Conservation (phyloP, 2,113 vertebrate species). For the Callithrix jacchus region DNA sequence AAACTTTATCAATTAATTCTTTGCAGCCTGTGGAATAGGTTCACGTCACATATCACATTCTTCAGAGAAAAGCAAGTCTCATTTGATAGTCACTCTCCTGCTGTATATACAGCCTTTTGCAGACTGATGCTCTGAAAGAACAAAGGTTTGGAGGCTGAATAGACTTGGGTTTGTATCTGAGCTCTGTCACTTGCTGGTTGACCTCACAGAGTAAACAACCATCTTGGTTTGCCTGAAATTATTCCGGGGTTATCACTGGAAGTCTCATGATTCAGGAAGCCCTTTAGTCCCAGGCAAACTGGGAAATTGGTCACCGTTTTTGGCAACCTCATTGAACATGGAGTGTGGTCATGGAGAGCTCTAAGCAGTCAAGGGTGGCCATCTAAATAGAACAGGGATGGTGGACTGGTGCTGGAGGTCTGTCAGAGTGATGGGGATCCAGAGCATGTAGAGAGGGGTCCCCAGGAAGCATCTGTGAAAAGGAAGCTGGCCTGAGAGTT, state of each 20-base stretch:
- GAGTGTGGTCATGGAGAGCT: background rate
- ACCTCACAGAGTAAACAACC: background rate
- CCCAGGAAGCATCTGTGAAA: background rate
- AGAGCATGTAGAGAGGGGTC: background rate
- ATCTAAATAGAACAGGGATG: background rate
- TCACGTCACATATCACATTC: conserved; percentile 56
- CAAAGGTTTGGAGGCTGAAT: background rate
- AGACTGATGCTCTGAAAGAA: background rate
- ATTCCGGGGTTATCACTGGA: background rate
- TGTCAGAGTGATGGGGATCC: background rate
- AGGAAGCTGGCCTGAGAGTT: background rate
- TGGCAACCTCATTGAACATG: background rate
- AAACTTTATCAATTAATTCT: conserved; percentile 84
- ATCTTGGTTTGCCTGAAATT: background rate
- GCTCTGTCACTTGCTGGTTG: background rate
- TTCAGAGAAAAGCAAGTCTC: conserved; percentile 35
- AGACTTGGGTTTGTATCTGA: background rate
- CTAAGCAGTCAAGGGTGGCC: background rate
- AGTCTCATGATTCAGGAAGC: background rate
- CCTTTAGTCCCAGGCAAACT: background rate
- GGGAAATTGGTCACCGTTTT: background rate
- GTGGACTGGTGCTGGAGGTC: background rate
- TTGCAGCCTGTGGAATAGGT: conserved; percentile 58
- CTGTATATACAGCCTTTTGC: background rate
- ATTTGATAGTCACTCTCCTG: background rate